phyloP scores from a whole-genome alignment of 2,888 invertebrate species.

The Cylindroiulus punctatus region DNA sequence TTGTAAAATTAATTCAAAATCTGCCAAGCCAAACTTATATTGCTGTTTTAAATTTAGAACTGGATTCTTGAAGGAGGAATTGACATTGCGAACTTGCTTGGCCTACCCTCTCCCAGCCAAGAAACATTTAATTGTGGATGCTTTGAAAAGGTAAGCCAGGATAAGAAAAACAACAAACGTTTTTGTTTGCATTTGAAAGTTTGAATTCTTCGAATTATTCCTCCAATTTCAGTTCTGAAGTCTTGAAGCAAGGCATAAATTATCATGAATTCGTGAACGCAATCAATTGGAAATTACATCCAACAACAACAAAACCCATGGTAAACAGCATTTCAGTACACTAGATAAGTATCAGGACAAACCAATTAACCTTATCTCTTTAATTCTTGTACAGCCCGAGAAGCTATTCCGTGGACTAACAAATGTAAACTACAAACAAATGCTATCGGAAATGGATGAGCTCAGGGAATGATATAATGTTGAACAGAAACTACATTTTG shows the following conservation, averaged over 20 bases:
- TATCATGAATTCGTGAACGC: conserved; percentile 47
- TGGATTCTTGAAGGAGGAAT: conserved; percentile 47
- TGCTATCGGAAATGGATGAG: conserved; percentile 27
- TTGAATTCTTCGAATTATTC: not conserved
- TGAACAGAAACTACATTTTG: not conserved
- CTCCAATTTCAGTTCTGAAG: not conserved
- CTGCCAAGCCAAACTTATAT: no score
- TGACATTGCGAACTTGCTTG: not conserved
- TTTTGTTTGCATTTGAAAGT: not conserved
- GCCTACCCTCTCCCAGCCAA: conserved; percentile 53
- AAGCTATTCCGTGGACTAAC: not conserved
- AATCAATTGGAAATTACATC: conserved; percentile 51
- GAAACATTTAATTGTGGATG: conserved; percentile 49
- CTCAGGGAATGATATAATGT: not conserved
- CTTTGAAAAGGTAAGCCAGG: conserved; percentile 43
- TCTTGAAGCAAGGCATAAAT: not conserved
- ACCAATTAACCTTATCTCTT: not conserved
- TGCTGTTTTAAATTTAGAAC: conserved; percentile 25
- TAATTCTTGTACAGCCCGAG: not conserved
- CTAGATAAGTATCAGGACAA: not conserved
- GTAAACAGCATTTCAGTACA: not conserved
- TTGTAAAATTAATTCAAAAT: not conserved
- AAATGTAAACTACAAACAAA: conserved; percentile 34
- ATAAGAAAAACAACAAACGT: not conserved
- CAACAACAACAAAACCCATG: not conserved